These are phyloP conservation scores for Eulemur mongoz DNA, from an alignment of 2,797 vertebrate species.

Conservation along the genomic window DNA sequence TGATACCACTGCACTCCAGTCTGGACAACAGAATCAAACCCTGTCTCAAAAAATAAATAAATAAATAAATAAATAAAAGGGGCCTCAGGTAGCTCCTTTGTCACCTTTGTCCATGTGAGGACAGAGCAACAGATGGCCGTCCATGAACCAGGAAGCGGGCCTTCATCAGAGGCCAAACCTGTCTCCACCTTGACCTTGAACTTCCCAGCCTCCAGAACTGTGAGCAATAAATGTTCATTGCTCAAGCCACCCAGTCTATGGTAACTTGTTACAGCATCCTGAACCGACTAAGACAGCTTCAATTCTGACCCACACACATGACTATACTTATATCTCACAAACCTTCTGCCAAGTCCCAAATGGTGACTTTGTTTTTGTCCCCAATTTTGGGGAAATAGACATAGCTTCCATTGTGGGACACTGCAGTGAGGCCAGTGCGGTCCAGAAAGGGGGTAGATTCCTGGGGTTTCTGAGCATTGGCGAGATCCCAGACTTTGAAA, in stretches of 20 bases:
- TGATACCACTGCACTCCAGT: not conserved
- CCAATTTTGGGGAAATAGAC: constrained; percentile 87
- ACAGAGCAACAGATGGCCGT: not conserved
- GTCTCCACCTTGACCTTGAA: not conserved
- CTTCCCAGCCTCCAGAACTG: not conserved
- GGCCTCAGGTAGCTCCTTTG: not conserved
- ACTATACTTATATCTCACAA: not conserved
- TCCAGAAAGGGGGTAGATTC: constrained; percentile 81
- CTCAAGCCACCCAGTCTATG: rapidly evolving
- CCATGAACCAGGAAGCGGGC: not conserved
- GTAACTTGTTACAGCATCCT: rapidly evolving
- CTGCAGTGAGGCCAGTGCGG: constrained; percentile 77
- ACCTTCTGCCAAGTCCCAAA: constrained; percentile 89
- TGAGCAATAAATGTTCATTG: not conserved
- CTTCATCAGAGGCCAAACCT: not conserved
- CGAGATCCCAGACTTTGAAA: constrained; percentile 88
- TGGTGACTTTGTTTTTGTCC: constrained; percentile 84
- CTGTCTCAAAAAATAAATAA: not conserved
- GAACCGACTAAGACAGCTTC: not conserved
- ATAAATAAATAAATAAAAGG: not conserved
- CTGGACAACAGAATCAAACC: not conserved
- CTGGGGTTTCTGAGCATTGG: constrained; percentile 77
- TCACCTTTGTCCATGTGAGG: not conserved
- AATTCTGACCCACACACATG: not conserved
- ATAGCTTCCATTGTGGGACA: constrained; percentile 82